Conservation (phyloP, 2,113 vertebrate species). For the Nanorana parkeri region DNA sequence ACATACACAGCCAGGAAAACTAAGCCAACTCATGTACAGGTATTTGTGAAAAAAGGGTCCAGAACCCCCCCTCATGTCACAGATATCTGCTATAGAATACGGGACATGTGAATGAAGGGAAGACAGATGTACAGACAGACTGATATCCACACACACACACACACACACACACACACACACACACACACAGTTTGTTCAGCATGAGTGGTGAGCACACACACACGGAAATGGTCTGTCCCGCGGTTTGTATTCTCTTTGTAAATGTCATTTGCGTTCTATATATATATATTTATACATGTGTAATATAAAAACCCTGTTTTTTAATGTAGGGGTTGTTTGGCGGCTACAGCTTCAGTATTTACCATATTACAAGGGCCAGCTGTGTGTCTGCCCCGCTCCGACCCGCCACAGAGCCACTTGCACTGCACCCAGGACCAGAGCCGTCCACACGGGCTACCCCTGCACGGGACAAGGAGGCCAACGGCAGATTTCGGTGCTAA, state of each 20-base stretch:
- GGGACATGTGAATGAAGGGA: not conserved
- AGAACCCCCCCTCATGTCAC: no score
- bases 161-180: constrained; percentile 25
- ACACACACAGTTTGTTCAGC: not conserved
- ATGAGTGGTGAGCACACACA: constrained; percentile 18
- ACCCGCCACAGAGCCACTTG: constrained; percentile 5
- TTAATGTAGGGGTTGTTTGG: constrained; percentile 51
- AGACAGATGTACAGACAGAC: not conserved
- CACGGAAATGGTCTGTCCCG: constrained; percentile 42
- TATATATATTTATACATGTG: constrained; percentile 59
- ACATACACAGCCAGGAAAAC: not conserved
- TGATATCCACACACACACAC: not conserved
- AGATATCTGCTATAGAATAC: no score
- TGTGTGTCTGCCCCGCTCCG: not conserved
- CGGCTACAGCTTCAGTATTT: constrained; percentile 42
- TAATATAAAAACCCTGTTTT: constrained; percentile 58
- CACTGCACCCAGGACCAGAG: not conserved
- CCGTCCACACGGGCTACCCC: not conserved
- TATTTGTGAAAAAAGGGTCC: constrained; percentile 18
- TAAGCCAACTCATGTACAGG: not conserved
- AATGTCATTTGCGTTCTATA: constrained; percentile 57
- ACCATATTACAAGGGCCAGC: constrained; percentile 35
- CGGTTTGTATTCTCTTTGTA: constrained; percentile 58
- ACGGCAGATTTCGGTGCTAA: not conserved
- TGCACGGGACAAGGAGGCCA: not conserved